A percentile compares a stretch with the other conserved stretches of the same genome.
phyloP scores from a whole-genome alignment of 2,113 vertebrate genomes.

The Pimephales promelas region DNA sequence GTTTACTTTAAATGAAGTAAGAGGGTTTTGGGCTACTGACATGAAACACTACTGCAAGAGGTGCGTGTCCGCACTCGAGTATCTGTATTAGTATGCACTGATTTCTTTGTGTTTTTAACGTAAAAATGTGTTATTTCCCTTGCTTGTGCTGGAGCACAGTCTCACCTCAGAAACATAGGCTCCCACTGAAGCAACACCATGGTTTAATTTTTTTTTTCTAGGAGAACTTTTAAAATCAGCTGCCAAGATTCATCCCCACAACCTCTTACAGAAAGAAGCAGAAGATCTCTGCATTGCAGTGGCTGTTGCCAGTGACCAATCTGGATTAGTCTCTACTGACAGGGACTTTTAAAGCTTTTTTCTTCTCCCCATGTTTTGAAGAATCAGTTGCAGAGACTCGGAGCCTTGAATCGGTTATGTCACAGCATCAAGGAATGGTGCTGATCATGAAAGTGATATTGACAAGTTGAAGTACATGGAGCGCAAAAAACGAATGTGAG shows the following conservation, averaged over 20 bases:
- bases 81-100: conserved; percentile 32
- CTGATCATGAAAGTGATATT: background rate
- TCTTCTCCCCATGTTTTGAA: conserved; percentile 5
- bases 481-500: background rate
- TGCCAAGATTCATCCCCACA: background rate
- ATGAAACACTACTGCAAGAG: background rate
- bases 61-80: background rate
- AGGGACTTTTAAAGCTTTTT: background rate
- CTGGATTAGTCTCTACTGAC: background rate
- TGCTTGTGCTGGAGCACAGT: conserved; percentile 1
- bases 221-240: background rate
- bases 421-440: background rate
- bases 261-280: background rate
- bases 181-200: background rate
- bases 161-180: background rate
- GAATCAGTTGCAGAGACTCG: background rate
- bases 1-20: background rate
- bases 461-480: conserved; percentile 16
- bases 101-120: conserved; percentile 9
- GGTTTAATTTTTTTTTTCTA: background rate
- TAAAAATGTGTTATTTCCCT: background rate
- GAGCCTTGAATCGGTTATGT: background rate
- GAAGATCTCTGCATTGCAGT: conserved; percentile 41
- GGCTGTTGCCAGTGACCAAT: conserved; percentile 14
- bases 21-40: conserved; percentile 21